Percentiles rank a stretch among this genome's conserved stretches.
Evolutionary conservation across 1,140 invertebrate species (phyloP).

Genomic region (Psilanteris sp.): DNA sequence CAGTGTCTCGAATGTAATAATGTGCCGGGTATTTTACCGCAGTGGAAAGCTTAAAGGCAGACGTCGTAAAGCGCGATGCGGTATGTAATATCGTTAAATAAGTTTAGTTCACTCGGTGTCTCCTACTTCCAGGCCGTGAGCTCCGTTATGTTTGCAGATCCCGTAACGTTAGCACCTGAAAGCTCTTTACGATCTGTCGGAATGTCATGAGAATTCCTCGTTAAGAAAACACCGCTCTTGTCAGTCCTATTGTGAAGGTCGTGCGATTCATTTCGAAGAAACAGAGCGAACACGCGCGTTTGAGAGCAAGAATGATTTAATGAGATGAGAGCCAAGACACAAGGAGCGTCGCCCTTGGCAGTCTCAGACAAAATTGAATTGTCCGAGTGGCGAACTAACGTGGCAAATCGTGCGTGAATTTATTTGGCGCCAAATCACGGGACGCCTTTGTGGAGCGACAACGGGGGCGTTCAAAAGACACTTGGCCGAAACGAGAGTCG

Average conservation of each 20-base stretch:
- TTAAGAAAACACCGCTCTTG: slow-evolving; percentile 17
- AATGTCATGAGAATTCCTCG: slow-evolving; percentile 13
- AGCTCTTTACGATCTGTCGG: slow-evolving; percentile 23
- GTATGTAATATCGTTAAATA: slow-evolving; percentile 44
- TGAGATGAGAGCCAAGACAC: slow-evolving; percentile 11
- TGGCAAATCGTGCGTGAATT: neutral
- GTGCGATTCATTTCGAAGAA: slow-evolving; percentile 25
- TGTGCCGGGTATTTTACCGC: neutral
- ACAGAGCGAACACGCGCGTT: too few relatives aligned
- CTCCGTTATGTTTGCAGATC: slow-evolving; percentile 31
- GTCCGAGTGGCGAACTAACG: slow-evolving; percentile 9
- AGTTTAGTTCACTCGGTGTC: slow-evolving; percentile 38
- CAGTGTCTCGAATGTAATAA: slow-evolving; percentile 24
- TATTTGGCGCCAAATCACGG: neutral
- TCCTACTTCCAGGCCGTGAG: slow-evolving; percentile 13
- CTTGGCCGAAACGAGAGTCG: too few relatives aligned
- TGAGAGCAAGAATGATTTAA: slow-evolving; percentile 45
- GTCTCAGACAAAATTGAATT: slow-evolving; percentile 20
- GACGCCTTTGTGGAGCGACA: slow-evolving; percentile 5
- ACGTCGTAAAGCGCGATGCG: slow-evolving; percentile 12
- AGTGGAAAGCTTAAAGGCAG: slow-evolving; percentile 18
- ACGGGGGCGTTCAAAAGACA: too few relatives aligned
- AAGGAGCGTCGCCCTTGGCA: neutral
- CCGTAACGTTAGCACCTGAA: slow-evolving; percentile 32
- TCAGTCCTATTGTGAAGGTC: slow-evolving; percentile 12